phyloP scores from a whole-genome alignment of 2,888 invertebrate species.

The Listrodromus nycthemerus region DNA sequence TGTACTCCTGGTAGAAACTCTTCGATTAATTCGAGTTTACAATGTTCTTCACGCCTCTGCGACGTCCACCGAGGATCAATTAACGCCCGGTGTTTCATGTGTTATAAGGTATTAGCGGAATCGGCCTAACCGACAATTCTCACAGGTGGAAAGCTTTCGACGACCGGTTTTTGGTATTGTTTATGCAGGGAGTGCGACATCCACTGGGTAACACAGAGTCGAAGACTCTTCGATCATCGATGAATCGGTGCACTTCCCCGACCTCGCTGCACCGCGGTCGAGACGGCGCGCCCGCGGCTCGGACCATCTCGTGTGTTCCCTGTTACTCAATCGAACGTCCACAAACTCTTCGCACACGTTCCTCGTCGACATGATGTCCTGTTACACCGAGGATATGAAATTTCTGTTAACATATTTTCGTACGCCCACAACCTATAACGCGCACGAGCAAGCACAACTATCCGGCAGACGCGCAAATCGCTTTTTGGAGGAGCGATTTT shows the following conservation, averaged over 20 bases:
- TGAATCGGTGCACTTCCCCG: not conserved
- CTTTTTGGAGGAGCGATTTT: not conserved
- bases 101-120: conserved; percentile 39
- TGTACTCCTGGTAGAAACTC: conserved; percentile 75
- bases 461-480: conserved; percentile 1
- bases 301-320: conserved; percentile 15
- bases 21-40: conserved; percentile 83
- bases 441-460: conserved; percentile 7
- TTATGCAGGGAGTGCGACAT: too few species aligned
- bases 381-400: conserved; percentile 77
- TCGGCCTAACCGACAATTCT: not conserved
- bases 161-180: too few species aligned
- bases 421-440: conserved; percentile 61
- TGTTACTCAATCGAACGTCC: conserved; percentile 19
- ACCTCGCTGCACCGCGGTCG: not conserved
- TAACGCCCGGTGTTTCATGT: conserved; percentile 70
- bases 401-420: conserved; percentile 79
- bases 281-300: not conserved
- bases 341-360: conserved; percentile 59
- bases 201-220: not conserved
- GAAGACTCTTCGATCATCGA: conserved; percentile 45
- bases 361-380: conserved; percentile 71
- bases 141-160: too few species aligned
- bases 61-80: conserved; percentile 74
- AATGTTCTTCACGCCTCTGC: conserved; percentile 81